Conservation (phyloP, 64 coral and sea anemone genomes). For the Porites lutea region DNA sequence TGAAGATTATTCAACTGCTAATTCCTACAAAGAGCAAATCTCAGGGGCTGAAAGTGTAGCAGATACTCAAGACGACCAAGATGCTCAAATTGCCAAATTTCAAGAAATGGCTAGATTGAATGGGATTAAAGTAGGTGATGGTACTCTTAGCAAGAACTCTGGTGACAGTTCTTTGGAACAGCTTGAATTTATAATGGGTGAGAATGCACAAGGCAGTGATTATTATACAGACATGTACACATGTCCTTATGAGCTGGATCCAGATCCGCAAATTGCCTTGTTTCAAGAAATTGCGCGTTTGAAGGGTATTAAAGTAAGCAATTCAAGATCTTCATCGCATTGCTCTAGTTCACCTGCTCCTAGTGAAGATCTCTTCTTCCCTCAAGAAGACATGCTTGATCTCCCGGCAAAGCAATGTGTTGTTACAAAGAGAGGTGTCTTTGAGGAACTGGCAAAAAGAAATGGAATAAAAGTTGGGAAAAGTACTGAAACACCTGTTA, state of each 20-base stretch:
- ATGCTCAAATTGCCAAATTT: conserved; percentile 36
- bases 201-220: neutral
- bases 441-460: conserved; percentile 18
- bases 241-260: neutral
- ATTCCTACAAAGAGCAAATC: neutral
- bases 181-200: neutral
- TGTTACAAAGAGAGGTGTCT: neutral
- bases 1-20: neutral
- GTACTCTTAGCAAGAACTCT: neutral
- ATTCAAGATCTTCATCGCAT: neutral
- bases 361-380: conserved; percentile 9
- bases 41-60: neutral
- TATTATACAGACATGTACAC: neutral
- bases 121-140: conserved; percentile 23
- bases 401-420: neutral
- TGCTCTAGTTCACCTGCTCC: conserved; percentile 1
- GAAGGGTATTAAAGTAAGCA: neutral
- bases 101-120: conserved; percentile 24
- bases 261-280: neutral
- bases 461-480: conserved; percentile 39
- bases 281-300: conserved; percentile 23
- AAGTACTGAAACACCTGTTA: too few relatives aligned
- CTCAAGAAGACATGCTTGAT: neutral
- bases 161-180: neutral
- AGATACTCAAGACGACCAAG: neutral